Percentiles rank a stretch among this genome's conserved stretches.
Evolutionary conservation across 2,888 invertebrate genomes (phyloP).

Genomic region (Ichneumoninae sp.): DNA sequence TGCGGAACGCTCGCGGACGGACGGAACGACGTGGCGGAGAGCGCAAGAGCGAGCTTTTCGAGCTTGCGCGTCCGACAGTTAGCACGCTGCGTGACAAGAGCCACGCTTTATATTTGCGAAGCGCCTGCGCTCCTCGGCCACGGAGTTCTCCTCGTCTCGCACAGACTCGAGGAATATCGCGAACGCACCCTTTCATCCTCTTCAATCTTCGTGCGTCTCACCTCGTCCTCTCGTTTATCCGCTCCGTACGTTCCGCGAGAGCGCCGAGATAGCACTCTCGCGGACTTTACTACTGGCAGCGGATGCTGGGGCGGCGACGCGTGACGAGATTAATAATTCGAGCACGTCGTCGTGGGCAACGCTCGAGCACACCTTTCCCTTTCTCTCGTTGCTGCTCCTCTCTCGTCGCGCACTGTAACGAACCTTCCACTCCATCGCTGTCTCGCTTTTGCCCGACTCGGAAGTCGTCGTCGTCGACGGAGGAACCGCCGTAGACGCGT

Average conservation of each 20-base stretch:
- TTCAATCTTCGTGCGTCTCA: conserved; percentile 22
- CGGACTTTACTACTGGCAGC: conserved; percentile 55
- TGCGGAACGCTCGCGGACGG: not conserved
- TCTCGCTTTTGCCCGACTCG: conserved; percentile 10
- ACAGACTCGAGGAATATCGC: conserved; percentile 58
- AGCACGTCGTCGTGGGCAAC: conserved; percentile 70
- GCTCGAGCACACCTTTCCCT: conserved; percentile 65
- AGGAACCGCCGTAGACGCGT: conserved; percentile 43
- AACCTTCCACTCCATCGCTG: not conserved
- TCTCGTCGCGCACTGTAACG: conserved; percentile 24
- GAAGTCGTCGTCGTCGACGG: conserved; percentile 23
- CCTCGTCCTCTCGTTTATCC: conserved; percentile 48
- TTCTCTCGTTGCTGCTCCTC: conserved; percentile 50
- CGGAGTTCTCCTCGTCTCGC: not conserved
- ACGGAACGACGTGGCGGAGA: conserved; percentile 5
- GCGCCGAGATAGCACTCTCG: conserved; percentile 43
- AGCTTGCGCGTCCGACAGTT: conserved; percentile 27
- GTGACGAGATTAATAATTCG: conserved; percentile 78
- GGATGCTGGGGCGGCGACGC: conserved; percentile 75
- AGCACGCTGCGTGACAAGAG: conserved; percentile 24
- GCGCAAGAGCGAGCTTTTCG: conserved; percentile 33
- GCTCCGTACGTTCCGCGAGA: conserved; percentile 28
- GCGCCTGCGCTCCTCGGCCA: conserved; percentile 9
- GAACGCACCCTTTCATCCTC: conserved; percentile 30
- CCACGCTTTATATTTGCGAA: conserved; percentile 27